Percentiles rank a stretch among this genome's conserved stretches.
These are phyloP conservation scores for Alosa alosa DNA, from an alignment of 2,113 vertebrate genomes.

Conservation along the genomic window DNA sequence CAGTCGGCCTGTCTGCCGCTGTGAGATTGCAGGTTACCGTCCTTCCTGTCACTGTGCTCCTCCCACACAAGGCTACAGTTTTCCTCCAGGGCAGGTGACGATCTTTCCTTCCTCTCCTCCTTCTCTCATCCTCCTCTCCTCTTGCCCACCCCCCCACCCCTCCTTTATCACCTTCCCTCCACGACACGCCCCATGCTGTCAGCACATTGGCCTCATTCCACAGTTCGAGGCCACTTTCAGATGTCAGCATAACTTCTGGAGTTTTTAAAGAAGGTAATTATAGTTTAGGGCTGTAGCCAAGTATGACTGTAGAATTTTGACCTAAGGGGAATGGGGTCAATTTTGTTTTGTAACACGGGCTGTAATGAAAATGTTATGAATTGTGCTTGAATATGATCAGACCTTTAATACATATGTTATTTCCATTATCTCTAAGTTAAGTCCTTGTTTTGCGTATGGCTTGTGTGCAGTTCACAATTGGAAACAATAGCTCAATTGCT, in stretches of 20 bases:
- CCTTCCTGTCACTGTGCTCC: not conserved
- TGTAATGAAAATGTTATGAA: not conserved
- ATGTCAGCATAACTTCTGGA: conserved; percentile 3
- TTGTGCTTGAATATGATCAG: not conserved
- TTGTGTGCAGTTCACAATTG: not conserved
- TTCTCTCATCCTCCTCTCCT: not conserved
- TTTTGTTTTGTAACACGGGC: not conserved
- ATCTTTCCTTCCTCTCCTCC: conserved; percentile 5
- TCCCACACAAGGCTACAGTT: conserved; percentile 6
- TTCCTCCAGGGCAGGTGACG: conserved; percentile 4
- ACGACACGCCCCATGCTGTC: not conserved
- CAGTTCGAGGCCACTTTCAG: not conserved
- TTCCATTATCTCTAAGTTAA: not conserved
- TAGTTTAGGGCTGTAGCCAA: not conserved
- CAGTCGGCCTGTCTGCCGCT: not conserved
- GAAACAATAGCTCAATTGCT: conserved; percentile 12
- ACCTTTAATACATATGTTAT: not conserved
- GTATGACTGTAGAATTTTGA: not conserved
- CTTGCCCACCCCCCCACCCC: not conserved
- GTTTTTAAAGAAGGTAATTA: conserved; percentile 4
- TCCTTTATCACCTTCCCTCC: not conserved
- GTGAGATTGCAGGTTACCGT: conserved; percentile 8
- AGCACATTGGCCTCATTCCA: conserved; percentile 3
- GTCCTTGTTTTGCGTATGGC: not conserved
- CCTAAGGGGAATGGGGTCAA: not conserved